Evolutionary conservation across 1,140 invertebrate species (phyloP).

Genomic region (Atta cephalotes): DNA sequence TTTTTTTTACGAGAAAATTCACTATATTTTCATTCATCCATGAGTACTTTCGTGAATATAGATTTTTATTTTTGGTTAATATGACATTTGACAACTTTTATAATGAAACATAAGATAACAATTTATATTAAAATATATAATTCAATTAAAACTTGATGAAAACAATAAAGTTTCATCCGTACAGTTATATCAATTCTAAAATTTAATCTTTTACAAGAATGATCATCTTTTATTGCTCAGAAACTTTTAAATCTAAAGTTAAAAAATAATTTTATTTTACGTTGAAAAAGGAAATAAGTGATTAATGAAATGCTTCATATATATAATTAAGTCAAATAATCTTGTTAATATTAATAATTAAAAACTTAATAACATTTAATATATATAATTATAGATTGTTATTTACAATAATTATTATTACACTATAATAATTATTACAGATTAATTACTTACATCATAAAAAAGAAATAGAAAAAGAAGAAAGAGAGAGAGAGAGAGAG

Average conservation of each 20-base stretch:
- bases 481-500: background rate
- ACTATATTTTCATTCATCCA: background rate
- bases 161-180: background rate
- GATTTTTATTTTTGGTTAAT: background rate
- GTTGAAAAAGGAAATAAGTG: background rate
- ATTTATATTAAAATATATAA: background rate
- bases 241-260: slow-evolving; percentile 4
- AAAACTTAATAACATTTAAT: no score
- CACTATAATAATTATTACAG: no score
- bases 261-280: background rate
- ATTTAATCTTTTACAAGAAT: slow-evolving; percentile 1
- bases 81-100: background rate
- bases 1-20: background rate
- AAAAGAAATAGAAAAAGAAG: no score
- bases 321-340: slow-evolving; percentile 6
- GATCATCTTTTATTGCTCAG: background rate
- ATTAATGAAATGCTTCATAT: background rate
- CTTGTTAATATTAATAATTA: background rate
- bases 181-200: background rate
- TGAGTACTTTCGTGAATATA: background rate
- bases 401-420: no score
- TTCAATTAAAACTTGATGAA: background rate
- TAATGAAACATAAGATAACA: background rate
- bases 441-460: no score
- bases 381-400: no score